phyloP scores from a whole-genome alignment of 2,797 vertebrate genomes.

The Ceyx erithaca region DNA sequence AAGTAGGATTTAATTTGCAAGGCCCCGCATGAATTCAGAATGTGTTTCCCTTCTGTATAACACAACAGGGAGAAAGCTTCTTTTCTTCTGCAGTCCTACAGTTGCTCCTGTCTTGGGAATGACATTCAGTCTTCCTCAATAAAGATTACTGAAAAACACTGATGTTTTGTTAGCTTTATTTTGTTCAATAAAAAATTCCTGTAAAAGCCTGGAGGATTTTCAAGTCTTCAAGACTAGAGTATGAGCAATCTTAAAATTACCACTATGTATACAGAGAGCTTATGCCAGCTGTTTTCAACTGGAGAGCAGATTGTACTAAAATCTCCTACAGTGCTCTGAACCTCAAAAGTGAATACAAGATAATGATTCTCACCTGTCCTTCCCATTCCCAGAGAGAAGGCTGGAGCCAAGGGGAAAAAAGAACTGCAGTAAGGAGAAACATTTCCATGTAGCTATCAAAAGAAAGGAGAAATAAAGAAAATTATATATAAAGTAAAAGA shows the following conservation, averaged over 20 bases:
- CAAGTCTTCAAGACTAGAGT: neutral
- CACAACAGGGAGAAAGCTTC: neutral
- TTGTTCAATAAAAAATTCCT: neutral
- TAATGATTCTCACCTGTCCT: neutral
- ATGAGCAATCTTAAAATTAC: slow-evolving; percentile 11
- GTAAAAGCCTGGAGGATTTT: neutral
- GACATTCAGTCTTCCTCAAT: neutral
- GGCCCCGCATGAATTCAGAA: neutral
- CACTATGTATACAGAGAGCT: neutral
- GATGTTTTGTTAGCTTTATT: neutral
- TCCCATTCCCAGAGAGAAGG: neutral
- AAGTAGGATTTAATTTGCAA: neutral
- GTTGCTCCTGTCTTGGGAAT: neutral
- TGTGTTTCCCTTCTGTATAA: neutral
- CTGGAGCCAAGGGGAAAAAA: neutral
- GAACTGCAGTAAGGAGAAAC: neutral
- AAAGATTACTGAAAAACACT: neutral
- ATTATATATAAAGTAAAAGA: neutral
- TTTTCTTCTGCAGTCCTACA: neutral
- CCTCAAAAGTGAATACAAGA: neutral
- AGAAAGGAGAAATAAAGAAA: neutral
- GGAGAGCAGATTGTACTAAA: slow-evolving; percentile 29
- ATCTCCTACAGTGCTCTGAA: neutral
- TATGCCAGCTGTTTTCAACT: slow-evolving; percentile 24
- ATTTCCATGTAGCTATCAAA: neutral